Evolutionary conservation across 2,888 invertebrate species (phyloP).

Genomic region (Hemithea aestivaria): DNA sequence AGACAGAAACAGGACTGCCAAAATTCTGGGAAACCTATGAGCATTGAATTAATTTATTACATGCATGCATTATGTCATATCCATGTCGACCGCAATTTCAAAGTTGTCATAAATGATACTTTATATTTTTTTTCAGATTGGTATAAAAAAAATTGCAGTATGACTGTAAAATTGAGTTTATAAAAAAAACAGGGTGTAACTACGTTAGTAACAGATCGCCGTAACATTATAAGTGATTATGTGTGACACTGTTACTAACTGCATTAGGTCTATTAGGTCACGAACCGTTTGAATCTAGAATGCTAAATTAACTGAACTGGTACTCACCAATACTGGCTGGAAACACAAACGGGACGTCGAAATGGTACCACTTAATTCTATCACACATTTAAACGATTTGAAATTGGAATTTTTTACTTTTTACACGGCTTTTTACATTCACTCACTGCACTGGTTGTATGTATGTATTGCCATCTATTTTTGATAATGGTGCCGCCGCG

Average conservation of each 20-base stretch:
- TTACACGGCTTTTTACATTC: slow-evolving; percentile 18
- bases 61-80: slow-evolving; percentile 21
- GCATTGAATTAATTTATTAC: slow-evolving; percentile 25
- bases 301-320: slow-evolving; percentile 24
- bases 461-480: slow-evolving; percentile 17
- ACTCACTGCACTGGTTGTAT: slow-evolving; percentile 14
- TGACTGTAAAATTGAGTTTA: no score
- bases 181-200: no score
- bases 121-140: no score
- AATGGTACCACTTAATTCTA: slow-evolving; percentile 32
- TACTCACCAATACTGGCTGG: slow-evolving; percentile 33
- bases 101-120: no score
- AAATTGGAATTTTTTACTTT: slow-evolving; percentile 25
- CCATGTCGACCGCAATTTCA: background rate
- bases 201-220: no score
- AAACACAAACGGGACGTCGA: slow-evolving; percentile 19
- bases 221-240: slow-evolving; percentile 21
- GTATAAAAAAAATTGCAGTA: background rate
- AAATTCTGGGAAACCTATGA: slow-evolving; percentile 50
- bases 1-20: slow-evolving; percentile 41
- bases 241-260: slow-evolving; percentile 46
- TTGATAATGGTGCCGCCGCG: slow-evolving; percentile 8
- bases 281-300: slow-evolving; percentile 36
- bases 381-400: slow-evolving; percentile 35
- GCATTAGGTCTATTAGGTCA: slow-evolving; percentile 65